Base-by-base conservation (phyloP, 1,140 invertebrate species). In the Myzus persicae region DNA sequence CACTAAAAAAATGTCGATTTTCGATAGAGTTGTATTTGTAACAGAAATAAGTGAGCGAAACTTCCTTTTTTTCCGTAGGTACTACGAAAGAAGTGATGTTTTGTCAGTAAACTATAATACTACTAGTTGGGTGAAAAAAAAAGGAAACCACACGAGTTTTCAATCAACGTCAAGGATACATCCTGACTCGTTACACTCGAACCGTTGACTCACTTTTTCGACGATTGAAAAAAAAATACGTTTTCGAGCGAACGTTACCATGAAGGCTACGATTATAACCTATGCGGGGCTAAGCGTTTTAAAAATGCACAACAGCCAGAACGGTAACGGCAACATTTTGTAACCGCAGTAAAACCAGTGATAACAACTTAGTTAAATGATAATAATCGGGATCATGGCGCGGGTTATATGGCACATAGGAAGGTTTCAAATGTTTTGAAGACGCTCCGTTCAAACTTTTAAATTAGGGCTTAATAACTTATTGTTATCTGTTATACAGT, bases 81-180 rank as follows among this genome's bases (percentile, higher is more conserved):
- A 84, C 22, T 84, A 11, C 40, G n/a, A 76, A 89, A 54, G 22
- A 54, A n/a, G n/a, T 38, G 48, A 54, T 38, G 46, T 38, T 51
- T 89, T 38, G 36, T 11, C 36, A n/a, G 88, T 87, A n/a, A 36
- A 87, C 44, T 46, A 59, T 67, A 67, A 67, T 67, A 76, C 59
- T 76, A 76, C 59, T 76, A 76, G 59, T n/a, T 76, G 59, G 22
- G 1, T 11, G 9, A 54, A 89, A 54, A 89, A 38, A 24, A 38
- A 24, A 54, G 36, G 22, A 18, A 89, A 89, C 88, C 36, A 40
- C 48, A 40, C 36, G 9, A 54, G 88, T 89, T 89, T 38, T 54
- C 88, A 89, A 89, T 89, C 88, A 54, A 89, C 38, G 88, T 89
- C 88, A 40, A 54, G 22, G 88, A 89, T 89, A 88, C 42, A n/a